phyloP scores from a whole-genome alignment of 2,888 invertebrate species.

The Apantesis nais region DNA sequence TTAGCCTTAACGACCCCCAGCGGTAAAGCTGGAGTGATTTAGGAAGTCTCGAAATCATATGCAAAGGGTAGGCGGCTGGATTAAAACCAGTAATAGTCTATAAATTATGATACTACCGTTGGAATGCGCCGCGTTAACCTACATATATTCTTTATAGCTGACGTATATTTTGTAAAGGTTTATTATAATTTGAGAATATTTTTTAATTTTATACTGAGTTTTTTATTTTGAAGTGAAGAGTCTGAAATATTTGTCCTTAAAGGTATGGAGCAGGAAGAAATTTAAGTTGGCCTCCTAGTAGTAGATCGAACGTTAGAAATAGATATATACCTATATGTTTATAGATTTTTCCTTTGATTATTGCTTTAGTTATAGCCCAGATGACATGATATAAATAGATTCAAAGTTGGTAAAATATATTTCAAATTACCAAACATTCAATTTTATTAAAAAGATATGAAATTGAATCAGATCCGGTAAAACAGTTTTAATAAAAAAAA shows the following conservation, averaged over 20 bases:
- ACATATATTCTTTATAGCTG: slow-evolving; percentile 10
- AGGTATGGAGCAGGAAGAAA: not conserved
- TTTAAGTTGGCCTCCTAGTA: not conserved
- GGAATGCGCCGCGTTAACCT: slow-evolving; percentile 13
- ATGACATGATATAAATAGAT: not conserved
- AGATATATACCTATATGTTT: not conserved
- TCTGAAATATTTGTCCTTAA: not conserved
- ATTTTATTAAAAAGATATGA: no score
- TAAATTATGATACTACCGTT: slow-evolving; percentile 17
- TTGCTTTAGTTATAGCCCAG: not conserved
- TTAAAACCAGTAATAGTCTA: slow-evolving; percentile 20
- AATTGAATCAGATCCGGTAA: no score
- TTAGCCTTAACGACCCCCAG: slow-evolving; percentile 35
- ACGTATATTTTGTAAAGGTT: not conserved
- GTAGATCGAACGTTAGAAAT: not conserved
- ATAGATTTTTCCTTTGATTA: not conserved
- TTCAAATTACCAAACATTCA: not conserved
- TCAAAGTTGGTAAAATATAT: not conserved
- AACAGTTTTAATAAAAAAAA: no score
- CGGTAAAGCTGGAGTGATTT: slow-evolving; percentile 32
- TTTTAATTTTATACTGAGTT: not conserved
- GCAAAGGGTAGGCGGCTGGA: slow-evolving; percentile 18
- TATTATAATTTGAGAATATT: not conserved
- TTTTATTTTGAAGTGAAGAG: not conserved
- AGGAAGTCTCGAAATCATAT: slow-evolving; percentile 23